Evolutionary conservation across 2,888 invertebrate species (phyloP).

Genomic region (Eubasilissa splendida): DNA sequence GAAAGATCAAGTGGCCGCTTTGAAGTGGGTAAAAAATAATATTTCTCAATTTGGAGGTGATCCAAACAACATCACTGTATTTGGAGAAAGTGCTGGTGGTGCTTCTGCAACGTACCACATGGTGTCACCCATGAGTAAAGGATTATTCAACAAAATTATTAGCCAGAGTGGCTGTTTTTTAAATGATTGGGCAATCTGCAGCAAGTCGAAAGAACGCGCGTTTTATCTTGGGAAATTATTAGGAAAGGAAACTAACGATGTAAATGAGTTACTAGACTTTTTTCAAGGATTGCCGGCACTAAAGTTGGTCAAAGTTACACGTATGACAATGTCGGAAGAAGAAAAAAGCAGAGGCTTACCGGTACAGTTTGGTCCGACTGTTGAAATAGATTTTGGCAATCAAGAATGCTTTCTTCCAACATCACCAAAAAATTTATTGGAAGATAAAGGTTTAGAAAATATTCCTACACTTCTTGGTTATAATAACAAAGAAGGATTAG

Average conservation of each 20-base stretch:
- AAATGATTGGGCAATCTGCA: constrained; percentile 61
- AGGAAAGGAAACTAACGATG: constrained; percentile 49
- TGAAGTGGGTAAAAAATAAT: constrained; percentile 67
- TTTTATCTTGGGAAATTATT: constrained; percentile 52
- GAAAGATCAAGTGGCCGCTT: constrained; percentile 69
- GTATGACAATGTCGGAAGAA: constrained; percentile 26
- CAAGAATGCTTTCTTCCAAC: constrained; percentile 47
- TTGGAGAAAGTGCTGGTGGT: constrained; percentile 68
- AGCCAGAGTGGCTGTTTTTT: constrained; percentile 63
- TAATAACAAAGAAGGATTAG: constrained; percentile 50
- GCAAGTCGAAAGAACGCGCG: constrained; percentile 41
- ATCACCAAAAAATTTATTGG: constrained; percentile 35
- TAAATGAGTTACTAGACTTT: constrained; percentile 39
- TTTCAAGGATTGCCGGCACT: constrained; percentile 46
- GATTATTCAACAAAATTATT: constrained; percentile 65
- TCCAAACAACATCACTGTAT: constrained; percentile 66
- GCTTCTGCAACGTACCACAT: constrained; percentile 64
- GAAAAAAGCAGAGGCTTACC: constrained; percentile 50
- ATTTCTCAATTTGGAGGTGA: constrained; percentile 67
- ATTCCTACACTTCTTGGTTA: constrained; percentile 53
- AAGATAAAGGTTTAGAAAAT: constrained; percentile 24
- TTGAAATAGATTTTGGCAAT: constrained; percentile 52
- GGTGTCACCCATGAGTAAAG: constrained; percentile 68
- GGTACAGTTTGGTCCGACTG: constrained; percentile 47
- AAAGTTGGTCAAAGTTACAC: constrained; percentile 43